Base-by-base conservation (phyloP, 2,888 invertebrate genomes). In the Drosophila pegasa region DNA sequence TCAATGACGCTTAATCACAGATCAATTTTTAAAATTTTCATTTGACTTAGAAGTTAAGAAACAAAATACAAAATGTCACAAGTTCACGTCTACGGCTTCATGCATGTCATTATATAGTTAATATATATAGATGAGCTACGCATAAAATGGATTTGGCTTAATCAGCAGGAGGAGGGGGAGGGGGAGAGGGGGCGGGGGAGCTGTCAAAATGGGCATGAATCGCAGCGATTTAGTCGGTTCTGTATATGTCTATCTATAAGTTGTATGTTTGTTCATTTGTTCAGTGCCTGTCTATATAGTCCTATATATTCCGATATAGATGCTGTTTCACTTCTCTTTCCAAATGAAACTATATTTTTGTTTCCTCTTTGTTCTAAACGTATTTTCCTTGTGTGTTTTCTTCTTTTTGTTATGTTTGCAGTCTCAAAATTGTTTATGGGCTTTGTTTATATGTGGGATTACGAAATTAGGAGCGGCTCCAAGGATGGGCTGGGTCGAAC, bases 371-470 rank as follows among this genome's bases (percentile, higher is more conserved):
- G 41, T 68, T 72, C 61, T 63, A 67, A 71, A 71, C 47, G 54
- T 25, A 14, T 54, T 63, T 67, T 65, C 18, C 63, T 56, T 22
- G 33, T 52, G 47, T 60, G 52, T 47, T 67, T 77, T 41, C 75
- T 65, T 73, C 37, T 55, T 56, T 62, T 45, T 25, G 41, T 70
- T 78, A 41, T 81, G 67, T 75, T 80, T 86, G 88, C 85, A 85
- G 85, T 85, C 85, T 85, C 87, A 85, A 77, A 87, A 88, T 87
- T 86, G 87, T 85, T 77, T 71, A 87, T 87, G 80, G 83, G 80
- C 45, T 69, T 70, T 76, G 78, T 70, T 33, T 25, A n/a, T 33
- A 57, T 54, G 56, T 47, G 51, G 51, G 51, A 48, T 58, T 47
- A 64, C 54, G 56, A 47, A 67, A 50, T 51, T 48, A 22, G 61